Conservation (phyloP, 2,888 invertebrate species). For the Prostheceraeus crozeri region DNA sequence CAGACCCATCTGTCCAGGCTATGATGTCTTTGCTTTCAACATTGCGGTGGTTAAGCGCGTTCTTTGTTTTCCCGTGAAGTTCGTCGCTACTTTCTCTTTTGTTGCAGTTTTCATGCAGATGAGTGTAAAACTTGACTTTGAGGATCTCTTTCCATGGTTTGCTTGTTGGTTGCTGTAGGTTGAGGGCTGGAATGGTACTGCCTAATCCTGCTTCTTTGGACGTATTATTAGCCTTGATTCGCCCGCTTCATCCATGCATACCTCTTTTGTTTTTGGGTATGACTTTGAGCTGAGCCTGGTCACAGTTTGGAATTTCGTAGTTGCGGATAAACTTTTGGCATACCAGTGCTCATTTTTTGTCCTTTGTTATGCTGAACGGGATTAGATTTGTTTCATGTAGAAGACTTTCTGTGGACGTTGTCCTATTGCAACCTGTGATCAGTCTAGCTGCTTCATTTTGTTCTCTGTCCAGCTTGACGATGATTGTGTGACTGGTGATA, state of each 20-base stretch:
- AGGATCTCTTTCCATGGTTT: conserved; percentile 14
- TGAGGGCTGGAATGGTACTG: neutral
- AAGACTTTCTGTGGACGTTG: neutral
- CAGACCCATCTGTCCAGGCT: no score
- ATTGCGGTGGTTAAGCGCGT: no score
- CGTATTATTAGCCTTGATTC: neutral
- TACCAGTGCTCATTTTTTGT: no score
- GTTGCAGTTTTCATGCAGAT: no score
- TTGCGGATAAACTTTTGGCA: conserved; percentile 5
- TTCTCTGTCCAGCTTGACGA: conserved; percentile 8
- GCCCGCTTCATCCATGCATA: neutral
- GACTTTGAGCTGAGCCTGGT: neutral
- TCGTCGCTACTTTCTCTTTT: no score
- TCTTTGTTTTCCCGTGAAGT: no score
- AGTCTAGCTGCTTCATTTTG: conserved; percentile 15
- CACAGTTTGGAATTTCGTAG: neutral
- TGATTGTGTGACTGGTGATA: neutral
- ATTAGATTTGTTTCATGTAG: conserved; percentile 14
- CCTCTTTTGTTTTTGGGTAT: neutral
- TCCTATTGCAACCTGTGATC: conserved; percentile 17
- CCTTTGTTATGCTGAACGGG: neutral
- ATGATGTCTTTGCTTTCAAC: no score
- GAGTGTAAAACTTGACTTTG: no score
- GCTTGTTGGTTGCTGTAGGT: neutral
- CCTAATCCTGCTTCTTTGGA: neutral